Evolutionary conservation across 2,888 invertebrate genomes (phyloP), one percentile per base, ranked within the genome.

Genomic region (Bimastos eiseni): DNA sequence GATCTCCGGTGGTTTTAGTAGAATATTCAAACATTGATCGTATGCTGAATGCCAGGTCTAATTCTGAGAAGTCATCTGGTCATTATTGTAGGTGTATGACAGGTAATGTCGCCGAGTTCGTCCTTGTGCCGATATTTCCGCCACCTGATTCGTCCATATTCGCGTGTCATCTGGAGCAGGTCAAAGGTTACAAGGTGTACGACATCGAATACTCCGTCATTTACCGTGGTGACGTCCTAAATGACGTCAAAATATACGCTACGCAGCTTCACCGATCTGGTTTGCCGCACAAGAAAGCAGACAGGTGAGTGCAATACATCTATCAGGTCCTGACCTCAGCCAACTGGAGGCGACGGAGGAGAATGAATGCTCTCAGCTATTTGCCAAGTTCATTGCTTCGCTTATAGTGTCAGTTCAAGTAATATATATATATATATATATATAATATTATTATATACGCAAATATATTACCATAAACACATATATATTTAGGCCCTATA

Each of bases 41-140:
- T 13, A 41, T 41, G 41, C 49, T 24, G 24, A 49, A 49, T 11
- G 49, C 49, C n/a, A n/a, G 49, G 17, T 13, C 3, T 70, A 30
- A 30, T n/a, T 70, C 13, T 70, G 70, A 30, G 30, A 13, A 30
- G 1, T 13, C n/a, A 70, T 70, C n/a, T 70, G 0, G 11, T 70
- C 1, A 70, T 70, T 11, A 33, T 89, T 70, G 19, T 90, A 95
- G 95, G 89, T 95, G 95, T 92, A 92, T 93, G 38, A 93, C 93
- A 55, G 94, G 94, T 17, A 94, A 94, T 90, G 90, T 94, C 33
- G 93, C 94, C 19, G 94, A 94, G 91, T 94, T 94, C 90, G 92
- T 93, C 30, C 91, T 95, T 70, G 91, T 92, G 37, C 94, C 95
- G 0, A 92, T 93, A 24, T 95, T 92, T 90, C 88, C 91, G 4